Evolutionary conservation across 2,888 invertebrate genomes (phyloP).

Genomic region (Drosophila greeni): DNA sequence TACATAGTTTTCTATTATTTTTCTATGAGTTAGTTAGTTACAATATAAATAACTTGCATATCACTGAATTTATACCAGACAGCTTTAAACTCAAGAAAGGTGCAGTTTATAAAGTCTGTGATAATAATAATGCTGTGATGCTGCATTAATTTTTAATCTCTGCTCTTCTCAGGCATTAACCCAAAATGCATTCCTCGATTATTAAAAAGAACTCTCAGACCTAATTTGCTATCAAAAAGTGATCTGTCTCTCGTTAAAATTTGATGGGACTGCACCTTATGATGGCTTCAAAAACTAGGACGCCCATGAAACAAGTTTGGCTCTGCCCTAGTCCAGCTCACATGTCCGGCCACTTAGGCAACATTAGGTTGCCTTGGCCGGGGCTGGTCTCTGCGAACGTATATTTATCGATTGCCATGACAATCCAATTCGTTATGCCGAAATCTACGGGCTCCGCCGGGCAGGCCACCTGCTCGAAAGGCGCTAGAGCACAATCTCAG

Average conservation of each 20-base stretch:
- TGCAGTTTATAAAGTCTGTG: neutral
- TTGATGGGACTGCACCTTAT: neutral
- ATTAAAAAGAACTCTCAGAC: neutral
- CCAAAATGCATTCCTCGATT: neutral
- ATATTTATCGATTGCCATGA: constrained; percentile 74
- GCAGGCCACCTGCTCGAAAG: constrained; percentile 21
- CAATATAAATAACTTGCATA: neutral
- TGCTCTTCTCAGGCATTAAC: too few species aligned
- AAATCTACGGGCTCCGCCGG: constrained; percentile 58
- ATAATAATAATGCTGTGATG: too few species aligned
- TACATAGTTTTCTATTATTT: too few species aligned
- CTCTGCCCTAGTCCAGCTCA: constrained; percentile 5
- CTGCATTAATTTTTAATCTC: neutral
- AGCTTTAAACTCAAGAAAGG: neutral
- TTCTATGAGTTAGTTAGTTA: neutral
- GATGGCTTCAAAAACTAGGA: constrained; percentile 3
- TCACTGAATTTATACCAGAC: neutral
- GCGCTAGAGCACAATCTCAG: constrained; percentile 37
- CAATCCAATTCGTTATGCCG: constrained; percentile 69
- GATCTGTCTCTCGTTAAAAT: neutral
- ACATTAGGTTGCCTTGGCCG: constrained; percentile 56
- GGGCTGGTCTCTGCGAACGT: constrained; percentile 52
- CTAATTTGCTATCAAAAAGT: neutral
- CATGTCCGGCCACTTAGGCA: constrained; percentile 57
- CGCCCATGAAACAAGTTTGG: constrained; percentile 1